Base-by-base conservation (phyloP, 2,113 vertebrate genomes). In the Butorides virescens region DNA sequence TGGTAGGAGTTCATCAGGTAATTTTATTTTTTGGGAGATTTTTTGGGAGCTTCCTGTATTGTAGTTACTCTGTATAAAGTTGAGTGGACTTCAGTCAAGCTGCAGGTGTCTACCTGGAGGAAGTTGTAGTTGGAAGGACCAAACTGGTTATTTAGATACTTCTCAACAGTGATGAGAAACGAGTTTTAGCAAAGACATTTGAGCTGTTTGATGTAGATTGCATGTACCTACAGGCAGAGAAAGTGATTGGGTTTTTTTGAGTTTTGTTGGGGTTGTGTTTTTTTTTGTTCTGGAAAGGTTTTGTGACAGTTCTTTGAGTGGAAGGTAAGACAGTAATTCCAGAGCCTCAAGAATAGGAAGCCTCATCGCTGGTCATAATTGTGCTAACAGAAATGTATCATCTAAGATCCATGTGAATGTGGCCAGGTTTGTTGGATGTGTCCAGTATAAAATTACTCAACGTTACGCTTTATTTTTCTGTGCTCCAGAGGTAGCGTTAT, bases 351-450 rank as follows among this genome's bases (percentile, higher is more conserved):
- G 76, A 86, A 22, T 8, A 46, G 15, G 34, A 46, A 81, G 42
- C 13, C n/a, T 85, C 67, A 9, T 76, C 30, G 26, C 13, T 72
- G 52, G 10, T 34, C 11, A 1, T 39, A 25, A 19, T 14, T 63
- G 39, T 55, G 44, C 49, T 22, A 19, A 47, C 13, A n/a, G 52
- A 49, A 62, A 15, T 14, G 1, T 14, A 3, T 52, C 9, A 25
- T 10, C 30, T 11, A 4, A 74, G 46, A 34, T 79, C 50, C 20
- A 4, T 0, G 0, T 22, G 50, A 46, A 3, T 20, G 29, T 30
- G 47, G 22, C 16, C 15, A 4, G 8, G 7, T 12, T 34, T 27
- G 36, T 15, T n/a, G 67, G 11, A 56, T 78, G 47, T 47, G 26
- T 9, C 2, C 5, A 13, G 23, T 32, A 23, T 34, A 37, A 73